These are phyloP conservation scores for Nesogale talazaci DNA, from an alignment of 2,113 vertebrate genomes.

Conservation along the genomic window DNA sequence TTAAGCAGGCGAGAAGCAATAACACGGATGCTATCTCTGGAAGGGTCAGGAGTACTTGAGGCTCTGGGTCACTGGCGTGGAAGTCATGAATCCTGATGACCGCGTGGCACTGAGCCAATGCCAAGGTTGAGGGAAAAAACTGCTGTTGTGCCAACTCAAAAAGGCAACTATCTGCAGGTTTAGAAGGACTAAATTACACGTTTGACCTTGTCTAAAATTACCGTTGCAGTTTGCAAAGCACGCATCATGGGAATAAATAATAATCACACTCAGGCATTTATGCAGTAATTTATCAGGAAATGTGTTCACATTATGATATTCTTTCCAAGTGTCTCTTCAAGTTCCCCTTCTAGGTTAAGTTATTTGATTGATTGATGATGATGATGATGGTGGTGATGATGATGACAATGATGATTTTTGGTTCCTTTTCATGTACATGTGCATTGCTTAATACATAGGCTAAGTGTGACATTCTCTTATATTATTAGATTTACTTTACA, in stretches of 20 bases:
- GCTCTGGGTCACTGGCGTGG: background rate
- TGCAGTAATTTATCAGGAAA: background rate
- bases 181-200: slow-evolving; percentile 1
- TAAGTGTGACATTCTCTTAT: slow-evolving; percentile 24
- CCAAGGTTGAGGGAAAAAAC: background rate
- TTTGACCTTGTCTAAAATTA: slow-evolving; percentile 54
- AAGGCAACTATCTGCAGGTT: slow-evolving; percentile 10
- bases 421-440: background rate
- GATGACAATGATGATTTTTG: background rate
- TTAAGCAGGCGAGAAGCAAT: background rate
- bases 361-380: background rate
- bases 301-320: background rate
- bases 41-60: background rate
- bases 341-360: background rate
- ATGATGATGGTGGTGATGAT: background rate
- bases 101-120: background rate
- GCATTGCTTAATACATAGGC: background rate
- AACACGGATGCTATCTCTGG: background rate
- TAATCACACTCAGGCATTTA: background rate
- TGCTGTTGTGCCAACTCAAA: slow-evolving; percentile 16
- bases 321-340: slow-evolving; percentile 9
- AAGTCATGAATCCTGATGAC: background rate
- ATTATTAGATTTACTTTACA: background rate
- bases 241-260: background rate
- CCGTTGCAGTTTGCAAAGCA: background rate